Evolutionary conservation across 2,797 vertebrate species (phyloP), one percentile per base, ranked within the genome.

Genomic region (Emydoidea blandingii): DNA sequence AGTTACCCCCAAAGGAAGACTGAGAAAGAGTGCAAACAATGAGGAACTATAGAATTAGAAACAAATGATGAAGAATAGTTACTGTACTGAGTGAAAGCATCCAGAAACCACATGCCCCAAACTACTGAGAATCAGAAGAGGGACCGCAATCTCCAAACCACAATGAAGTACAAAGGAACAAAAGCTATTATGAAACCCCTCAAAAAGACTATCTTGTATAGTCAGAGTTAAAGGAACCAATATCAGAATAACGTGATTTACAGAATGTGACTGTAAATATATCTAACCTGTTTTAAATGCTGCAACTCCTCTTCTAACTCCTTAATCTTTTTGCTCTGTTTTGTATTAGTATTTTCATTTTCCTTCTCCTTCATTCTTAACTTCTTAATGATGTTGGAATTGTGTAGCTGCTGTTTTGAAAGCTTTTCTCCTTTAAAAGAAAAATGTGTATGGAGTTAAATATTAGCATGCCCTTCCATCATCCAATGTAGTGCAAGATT

Each of bases 371-470:
- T 99, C 79, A 97, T 97, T 97, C 99, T 99, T 97, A 99, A 98
- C 97, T 99, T 99, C 98, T 99, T 99, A 98, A 99, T 99, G 95
- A 99, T 99, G 98, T 99, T 99, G 95, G 99, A 99, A 97, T 99
- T 99, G 92, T 99, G 99, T 56, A 99, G 98, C 96, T 99, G 99
- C 96, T 99, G 99, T 97, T 99, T 99, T 76, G 99, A 99, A 97
- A 99, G 98, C 95, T 99, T 99, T 98, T 99, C 99, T 80, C 99
- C 99, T 99, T 91, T 83, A 79, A 93, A 41, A 87, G 54, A 96
- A 91, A 76, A 89, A 85, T 6, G 2, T 80, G 79, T 5, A 72
- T 7, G 15, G 86, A 82, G 78, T 10, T n/a, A 37, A 47, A 6
- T 72, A 37, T 57, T 12, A 84, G 29, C 37, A 86, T 50, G 87